Base-by-base conservation (phyloP, 2,113 vertebrate genomes). In the Rhea americana region DNA sequence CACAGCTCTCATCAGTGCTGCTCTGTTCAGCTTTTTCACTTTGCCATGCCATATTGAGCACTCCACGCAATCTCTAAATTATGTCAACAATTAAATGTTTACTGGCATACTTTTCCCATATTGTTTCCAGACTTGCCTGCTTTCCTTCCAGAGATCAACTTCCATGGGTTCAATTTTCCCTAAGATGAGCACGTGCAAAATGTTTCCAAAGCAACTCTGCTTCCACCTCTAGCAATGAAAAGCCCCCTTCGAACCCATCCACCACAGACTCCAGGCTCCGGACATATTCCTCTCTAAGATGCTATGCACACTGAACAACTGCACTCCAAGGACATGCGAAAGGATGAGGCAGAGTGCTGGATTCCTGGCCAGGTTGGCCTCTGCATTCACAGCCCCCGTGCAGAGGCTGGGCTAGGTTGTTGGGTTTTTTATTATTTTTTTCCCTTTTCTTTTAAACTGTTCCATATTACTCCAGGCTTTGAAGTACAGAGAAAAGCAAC, bases 401-500 rank as follows among this genome's bases (percentile, higher is more conserved):
- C 66, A 91, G 93, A 90, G 85, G 56, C 78, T 82, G 82, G 61
- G 75, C 72, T 93, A 65, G 73, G 53, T 75, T 94, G 91, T 18
- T 43, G 88, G 35, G 35, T 35, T 35, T 78, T 20, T 19, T 12
- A 9, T 19, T 20, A 51, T 9, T 58, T 78, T 20, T 19, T 12
- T 9, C 5, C 35, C 82, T 79, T 88, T 79, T 87, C 89, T 95
- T 95, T 95, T 95, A 93, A 93, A 92, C 79, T 88, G 67, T 72
- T 96, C 91, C 92, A 78, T 92, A 96, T 96, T 95, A 96, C 90
- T 88, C 87, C 80, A 92, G 71, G 87, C 94, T 97, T 96, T 97
- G 96, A 97, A 97, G 90, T 97, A 96, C 92, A 96, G 91, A 97
- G 90, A 96, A 97, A 95, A 96, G 96, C 96, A 96, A 94, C 89